Evolutionary conservation across 2,797 vertebrate species (phyloP).

Genomic region (Characodon lateralis): DNA sequence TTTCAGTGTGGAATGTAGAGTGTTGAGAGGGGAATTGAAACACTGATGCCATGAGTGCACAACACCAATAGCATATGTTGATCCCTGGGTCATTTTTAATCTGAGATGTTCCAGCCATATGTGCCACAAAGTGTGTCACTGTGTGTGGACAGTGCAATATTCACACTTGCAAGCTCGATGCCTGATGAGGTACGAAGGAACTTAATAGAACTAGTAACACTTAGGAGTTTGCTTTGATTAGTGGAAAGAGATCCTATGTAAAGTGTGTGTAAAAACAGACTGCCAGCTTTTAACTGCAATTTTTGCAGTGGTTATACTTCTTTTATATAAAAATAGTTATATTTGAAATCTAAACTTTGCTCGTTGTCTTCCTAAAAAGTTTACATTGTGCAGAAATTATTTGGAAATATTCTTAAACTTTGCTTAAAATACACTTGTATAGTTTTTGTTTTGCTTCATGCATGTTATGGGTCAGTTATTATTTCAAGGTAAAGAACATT

Average conservation of each 20-base stretch:
- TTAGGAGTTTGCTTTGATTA: constrained; percentile 6
- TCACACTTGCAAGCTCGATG: constrained; percentile 40
- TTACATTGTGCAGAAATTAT: neutral
- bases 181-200: constrained; percentile 33
- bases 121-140: constrained; percentile 10
- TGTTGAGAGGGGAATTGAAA: constrained; percentile 33
- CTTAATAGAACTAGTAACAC: constrained; percentile 20
- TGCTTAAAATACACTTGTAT: neutral
- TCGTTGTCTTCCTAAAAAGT: neutral
- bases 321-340: neutral
- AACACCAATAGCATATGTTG: constrained; percentile 59
- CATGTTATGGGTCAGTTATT: neutral
- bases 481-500: neutral
- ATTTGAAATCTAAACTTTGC: neutral
- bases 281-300: constrained; percentile 1
- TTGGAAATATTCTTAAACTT: neutral
- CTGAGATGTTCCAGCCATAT: constrained; percentile 56
- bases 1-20: constrained; percentile 18
- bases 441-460: neutral
- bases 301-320: neutral
- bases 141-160: constrained; percentile 19
- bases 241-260: constrained; percentile 10
- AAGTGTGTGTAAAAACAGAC: constrained; percentile 33
- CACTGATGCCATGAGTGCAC: constrained; percentile 25
- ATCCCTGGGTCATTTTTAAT: constrained; percentile 63